Base-by-base conservation (phyloP, 2,888 invertebrate genomes). In the Octonoba sinensis region DNA sequence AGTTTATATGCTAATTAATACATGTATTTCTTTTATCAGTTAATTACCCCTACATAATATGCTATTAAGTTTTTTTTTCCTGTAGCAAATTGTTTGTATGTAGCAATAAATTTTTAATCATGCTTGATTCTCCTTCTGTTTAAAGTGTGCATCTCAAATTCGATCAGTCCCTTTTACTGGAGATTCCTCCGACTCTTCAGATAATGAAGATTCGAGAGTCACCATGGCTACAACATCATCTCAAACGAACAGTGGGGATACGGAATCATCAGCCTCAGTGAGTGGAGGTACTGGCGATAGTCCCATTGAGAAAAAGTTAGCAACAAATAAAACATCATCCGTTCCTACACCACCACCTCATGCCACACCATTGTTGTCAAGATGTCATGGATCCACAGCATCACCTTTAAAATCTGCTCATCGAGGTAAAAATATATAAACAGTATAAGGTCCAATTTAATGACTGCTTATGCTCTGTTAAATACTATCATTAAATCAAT, bases 141-240 rank as follows among this genome's bases (percentile, higher is more conserved):
- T 47, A 11, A 44, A 94, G 93, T 93, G 96, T 87, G 97, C 97
- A 85, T 96, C 96, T 89, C 97, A 97, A 90, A 97, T 97, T 86
- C 91, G 97, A 86, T 96, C 96, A 60, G 95, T 96, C 92, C 97
- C 97, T 12, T 97, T 97, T 88, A 95, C 95, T 18, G 97, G 96
- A 1, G 97, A 97, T 86, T 96, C 96, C 4, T 95, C 96, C 0
- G 97, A 97, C 88, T 96, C 96, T 1, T 96, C 96, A 13, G 97
- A 97, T 87, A 96, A 96, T 44, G 90, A 90, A 77, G 96, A 96
- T 88, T 95, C 93, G 85, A 82, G 83, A 20, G 89, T 85, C 27
- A 86, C 86, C 8, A 84, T 85, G 83, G 85, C 86, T 46, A 85
- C 85, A 18, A 83, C 85, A 13, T 85, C 86, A 49, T 84, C 84